phyloP scores from a whole-genome alignment of 2,797 vertebrate genomes.

The Leptoclinus maculatus region DNA sequence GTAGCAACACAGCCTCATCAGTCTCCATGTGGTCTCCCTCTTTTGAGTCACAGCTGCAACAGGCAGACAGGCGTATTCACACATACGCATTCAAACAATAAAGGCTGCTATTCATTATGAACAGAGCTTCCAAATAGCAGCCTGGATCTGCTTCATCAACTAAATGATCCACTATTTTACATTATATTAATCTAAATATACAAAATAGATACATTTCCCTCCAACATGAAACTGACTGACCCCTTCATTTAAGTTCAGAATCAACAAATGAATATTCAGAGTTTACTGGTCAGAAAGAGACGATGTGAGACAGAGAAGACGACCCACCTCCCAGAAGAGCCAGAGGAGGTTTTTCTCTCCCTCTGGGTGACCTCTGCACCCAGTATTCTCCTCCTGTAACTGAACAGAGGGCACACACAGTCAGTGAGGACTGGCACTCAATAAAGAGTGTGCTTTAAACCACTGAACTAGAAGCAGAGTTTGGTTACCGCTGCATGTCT shows the following conservation, averaged over 20 bases:
- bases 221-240: neutral
- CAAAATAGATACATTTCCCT: neutral
- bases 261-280: neutral
- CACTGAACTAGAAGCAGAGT: neutral
- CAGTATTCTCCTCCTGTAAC: conserved; percentile 94
- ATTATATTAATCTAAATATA: no score
- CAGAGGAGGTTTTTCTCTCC: conserved; percentile 89
- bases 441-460: neutral
- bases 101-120: neutral
- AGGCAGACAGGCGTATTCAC: neutral
- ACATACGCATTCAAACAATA: neutral
- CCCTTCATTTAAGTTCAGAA: neutral
- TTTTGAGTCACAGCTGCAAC: conserved; percentile 91
- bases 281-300: neutral
- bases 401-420: conserved; percentile 63
- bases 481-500: conserved; percentile 76
- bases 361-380: conserved; percentile 87
- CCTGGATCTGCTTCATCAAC: neutral
- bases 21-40: conserved; percentile 91
- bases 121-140: neutral
- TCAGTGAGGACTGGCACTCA: neutral
- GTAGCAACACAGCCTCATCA: conserved; percentile 90
- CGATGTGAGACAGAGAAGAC: neutral
- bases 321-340: conserved; percentile 92
- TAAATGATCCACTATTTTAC: neutral